phyloP scores from a whole-genome alignment of 2,113 vertebrate species.

The Phrynocephalus versicolor region DNA sequence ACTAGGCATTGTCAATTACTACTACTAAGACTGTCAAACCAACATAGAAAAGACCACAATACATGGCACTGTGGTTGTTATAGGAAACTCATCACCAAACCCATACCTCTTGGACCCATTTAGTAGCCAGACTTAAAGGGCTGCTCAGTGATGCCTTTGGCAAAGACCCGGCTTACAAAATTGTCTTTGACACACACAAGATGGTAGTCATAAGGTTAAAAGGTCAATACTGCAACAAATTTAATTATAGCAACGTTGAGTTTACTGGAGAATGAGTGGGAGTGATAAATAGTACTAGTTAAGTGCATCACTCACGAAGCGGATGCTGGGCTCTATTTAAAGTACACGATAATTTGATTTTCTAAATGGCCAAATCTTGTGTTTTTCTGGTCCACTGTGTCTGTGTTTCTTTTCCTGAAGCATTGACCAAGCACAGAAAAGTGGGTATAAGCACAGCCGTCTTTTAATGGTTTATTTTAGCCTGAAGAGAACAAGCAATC shows the following conservation, averaged over 20 bases:
- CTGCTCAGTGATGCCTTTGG: neutral
- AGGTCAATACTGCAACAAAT: neutral
- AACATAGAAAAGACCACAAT: neutral
- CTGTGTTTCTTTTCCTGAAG: neutral
- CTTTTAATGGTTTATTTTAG: slow-evolving; percentile 6
- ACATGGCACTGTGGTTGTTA: neutral
- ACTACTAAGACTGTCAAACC: neutral
- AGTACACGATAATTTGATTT: neutral
- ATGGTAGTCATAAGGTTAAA: neutral
- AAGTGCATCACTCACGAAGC: neutral
- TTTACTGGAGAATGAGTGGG: neutral
- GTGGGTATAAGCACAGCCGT: neutral
- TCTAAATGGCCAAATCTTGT: neutral
- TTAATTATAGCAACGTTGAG: neutral
- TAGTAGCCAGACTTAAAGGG: neutral
- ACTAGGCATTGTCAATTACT: too few species aligned
- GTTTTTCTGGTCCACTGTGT: accelerated
- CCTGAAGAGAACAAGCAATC: slow-evolving; percentile 1
- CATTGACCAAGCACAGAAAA: neutral
- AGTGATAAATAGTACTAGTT: neutral
- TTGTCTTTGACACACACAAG: neutral
- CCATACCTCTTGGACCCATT: neutral
- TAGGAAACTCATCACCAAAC: neutral
- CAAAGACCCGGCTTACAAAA: neutral
- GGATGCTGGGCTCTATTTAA: neutral